Evolutionary conservation across 2,113 vertebrate species (phyloP), one percentile per base, ranked within the genome.

Genomic region (Vicugna pacos): DNA sequence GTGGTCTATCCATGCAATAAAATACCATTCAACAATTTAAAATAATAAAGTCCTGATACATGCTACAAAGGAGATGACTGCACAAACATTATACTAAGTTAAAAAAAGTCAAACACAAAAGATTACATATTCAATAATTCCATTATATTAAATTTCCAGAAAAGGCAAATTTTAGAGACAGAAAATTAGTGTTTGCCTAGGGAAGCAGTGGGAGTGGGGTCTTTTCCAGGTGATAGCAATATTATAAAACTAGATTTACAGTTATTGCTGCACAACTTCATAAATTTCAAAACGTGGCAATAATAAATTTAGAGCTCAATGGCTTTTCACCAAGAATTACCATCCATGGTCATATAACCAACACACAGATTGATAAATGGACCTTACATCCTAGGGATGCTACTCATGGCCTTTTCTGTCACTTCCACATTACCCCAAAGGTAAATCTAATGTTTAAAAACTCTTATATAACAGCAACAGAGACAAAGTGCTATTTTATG

Each of bases 171-270:
- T 69, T 77, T 14, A 84, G 30, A 70, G n/a, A 60, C 32, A 62
- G 35, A 15, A 75, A 3, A 69, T 50, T 15, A 76, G 9, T 77
- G 26, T 91, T 91, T 85, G 24, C 5, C 5, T n/a, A 32, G 32
- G 24, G 30, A 69, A 70, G n/a, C 0, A 0, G 19, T 42, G n/a
- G 7, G 1, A n/a, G 13, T 70, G 6, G 17, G 22, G 19, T 30
- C 24, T 60, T 70, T 38, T 60, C 4, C 30, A 70, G 24, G 26
- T 70, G 48, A 50, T 30, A 6, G 3, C 81, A 93, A 60, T 62
- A 58, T 88, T 50, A 14, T 50, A 72, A 62, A 54, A 88, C 10
- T 60, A 60, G 8, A 13, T 54, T 70, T 56, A 20, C 1, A 3
- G 20, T 50, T 14, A 79, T 46, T 54, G 17, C 24, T 4, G 24